phyloP scores from a whole-genome alignment of 1,140 invertebrate genomes.

The Temnothorax longispinosus region DNA sequence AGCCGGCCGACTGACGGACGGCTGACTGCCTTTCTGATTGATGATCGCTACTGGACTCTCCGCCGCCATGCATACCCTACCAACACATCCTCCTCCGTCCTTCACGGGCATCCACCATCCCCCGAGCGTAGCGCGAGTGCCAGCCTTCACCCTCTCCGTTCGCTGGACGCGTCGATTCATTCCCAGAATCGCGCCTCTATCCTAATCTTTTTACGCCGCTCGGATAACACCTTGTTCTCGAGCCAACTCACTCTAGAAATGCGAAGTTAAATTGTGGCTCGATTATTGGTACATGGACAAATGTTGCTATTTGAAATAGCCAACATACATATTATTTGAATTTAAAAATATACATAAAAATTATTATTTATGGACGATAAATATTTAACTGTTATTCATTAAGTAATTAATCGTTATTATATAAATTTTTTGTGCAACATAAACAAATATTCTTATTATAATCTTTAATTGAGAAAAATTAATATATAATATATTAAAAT shows the following conservation, averaged over 20 bases:
- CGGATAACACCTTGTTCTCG: constrained; percentile 65
- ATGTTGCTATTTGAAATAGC: neutral
- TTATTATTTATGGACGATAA: neutral
- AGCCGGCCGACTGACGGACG: constrained; percentile 82
- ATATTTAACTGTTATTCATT: neutral
- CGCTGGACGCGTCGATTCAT: constrained; percentile 63
- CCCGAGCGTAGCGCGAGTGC: constrained; percentile 57
- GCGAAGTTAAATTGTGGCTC: constrained; percentile 6
- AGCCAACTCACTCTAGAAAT: neutral
- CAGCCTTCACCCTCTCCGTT: constrained; percentile 63
- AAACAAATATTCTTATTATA: neutral
- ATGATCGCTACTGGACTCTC: constrained; percentile 84
- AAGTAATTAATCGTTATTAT: neutral
- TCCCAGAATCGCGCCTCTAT: constrained; percentile 73
- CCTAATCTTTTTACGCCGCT: constrained; percentile 61
- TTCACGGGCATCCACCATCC: constrained; percentile 58
- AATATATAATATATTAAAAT: neutral
- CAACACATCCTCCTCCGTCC: constrained; percentile 75
- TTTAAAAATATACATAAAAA: neutral
- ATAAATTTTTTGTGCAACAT: neutral
- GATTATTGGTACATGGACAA: neutral
- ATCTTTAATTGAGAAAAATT: neutral
- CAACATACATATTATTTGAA: neutral
- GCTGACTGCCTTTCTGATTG: constrained; percentile 84
- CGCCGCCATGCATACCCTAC: constrained; percentile 81